phyloP scores from a whole-genome alignment of 2,797 vertebrate genomes.

The Aselliscus stoliczkanus region DNA sequence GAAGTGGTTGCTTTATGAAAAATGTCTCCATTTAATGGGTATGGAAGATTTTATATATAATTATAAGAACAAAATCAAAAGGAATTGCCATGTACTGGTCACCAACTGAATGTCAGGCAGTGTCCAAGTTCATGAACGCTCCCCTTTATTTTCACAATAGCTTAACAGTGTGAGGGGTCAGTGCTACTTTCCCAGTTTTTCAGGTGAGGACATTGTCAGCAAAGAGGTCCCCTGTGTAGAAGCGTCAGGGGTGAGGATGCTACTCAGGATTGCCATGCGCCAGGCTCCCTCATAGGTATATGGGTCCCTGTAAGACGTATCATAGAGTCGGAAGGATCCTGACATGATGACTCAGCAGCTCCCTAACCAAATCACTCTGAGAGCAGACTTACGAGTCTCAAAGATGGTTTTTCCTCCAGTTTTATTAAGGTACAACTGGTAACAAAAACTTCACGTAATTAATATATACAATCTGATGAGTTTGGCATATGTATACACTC shows the following conservation, averaged over 20 bases:
- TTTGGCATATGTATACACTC: too few relatives aligned
- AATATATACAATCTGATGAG: neutral
- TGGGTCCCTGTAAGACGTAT: accelerated
- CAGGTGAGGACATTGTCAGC: neutral
- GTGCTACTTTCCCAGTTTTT: too few relatives aligned
- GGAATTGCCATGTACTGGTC: neutral
- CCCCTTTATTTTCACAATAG: neutral
- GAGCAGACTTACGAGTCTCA: neutral
- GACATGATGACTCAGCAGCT: accelerated
- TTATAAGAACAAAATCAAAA: neutral
- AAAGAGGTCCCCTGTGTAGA: neutral
- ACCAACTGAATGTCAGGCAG: too few relatives aligned
- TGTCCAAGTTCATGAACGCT: too few relatives aligned
- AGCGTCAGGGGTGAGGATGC: accelerated
- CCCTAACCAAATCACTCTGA: neutral
- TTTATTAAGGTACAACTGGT: too few relatives aligned
- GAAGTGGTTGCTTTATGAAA: neutral
- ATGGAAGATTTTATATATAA: neutral
- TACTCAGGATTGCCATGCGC: accelerated
- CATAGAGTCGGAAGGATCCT: neutral
- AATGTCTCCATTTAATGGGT: neutral
- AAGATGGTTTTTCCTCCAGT: neutral
- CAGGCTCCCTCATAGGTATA: accelerated
- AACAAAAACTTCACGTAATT: neutral
- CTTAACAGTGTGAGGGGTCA: accelerated